A percentile compares a stretch with the other conserved stretches of the same genome.
Evolutionary conservation across 1,140 invertebrate species (phyloP).

Genomic region (Diuraphis noxia): DNA sequence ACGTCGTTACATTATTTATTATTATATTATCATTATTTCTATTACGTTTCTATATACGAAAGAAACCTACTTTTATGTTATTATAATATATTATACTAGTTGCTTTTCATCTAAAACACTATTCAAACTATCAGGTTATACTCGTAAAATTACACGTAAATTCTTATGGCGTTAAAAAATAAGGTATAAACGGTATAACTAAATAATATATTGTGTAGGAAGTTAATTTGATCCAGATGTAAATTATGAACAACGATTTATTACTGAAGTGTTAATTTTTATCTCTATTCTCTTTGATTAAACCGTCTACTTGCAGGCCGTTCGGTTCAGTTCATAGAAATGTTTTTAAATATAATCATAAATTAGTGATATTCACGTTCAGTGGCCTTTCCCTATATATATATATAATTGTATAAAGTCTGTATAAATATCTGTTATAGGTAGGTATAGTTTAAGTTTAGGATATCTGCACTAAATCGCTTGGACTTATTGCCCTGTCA

Average conservation of each 20-base stretch:
- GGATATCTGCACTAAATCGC: background rate
- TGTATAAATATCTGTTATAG: background rate
- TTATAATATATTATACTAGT: background rate
- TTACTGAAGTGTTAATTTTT: conserved; percentile 23
- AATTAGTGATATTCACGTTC: background rate
- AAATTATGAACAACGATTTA: conserved; percentile 18
- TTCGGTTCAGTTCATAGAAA: background rate
- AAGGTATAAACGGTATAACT: background rate
- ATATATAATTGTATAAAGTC: background rate
- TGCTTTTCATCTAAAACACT: background rate
- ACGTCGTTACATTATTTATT: background rate
- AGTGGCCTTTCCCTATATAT: background rate
- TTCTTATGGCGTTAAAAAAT: background rate
- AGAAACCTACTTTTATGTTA: background rate
- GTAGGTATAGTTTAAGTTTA: background rate
- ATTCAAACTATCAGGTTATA: background rate
- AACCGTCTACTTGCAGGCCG: background rate
- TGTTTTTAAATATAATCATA: background rate
- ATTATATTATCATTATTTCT: background rate
- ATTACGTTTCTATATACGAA: background rate
- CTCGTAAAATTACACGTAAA: background rate
- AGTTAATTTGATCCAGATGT: background rate
- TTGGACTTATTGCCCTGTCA: background rate
- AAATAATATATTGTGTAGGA: background rate
- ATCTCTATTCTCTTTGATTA: background rate